Percentiles rank a stretch among this genome's conserved stretches.
These are phyloP conservation scores for Grammomys dolichurus DNA, from an alignment of 2,113 vertebrate species.

Conservation along the genomic window DNA sequence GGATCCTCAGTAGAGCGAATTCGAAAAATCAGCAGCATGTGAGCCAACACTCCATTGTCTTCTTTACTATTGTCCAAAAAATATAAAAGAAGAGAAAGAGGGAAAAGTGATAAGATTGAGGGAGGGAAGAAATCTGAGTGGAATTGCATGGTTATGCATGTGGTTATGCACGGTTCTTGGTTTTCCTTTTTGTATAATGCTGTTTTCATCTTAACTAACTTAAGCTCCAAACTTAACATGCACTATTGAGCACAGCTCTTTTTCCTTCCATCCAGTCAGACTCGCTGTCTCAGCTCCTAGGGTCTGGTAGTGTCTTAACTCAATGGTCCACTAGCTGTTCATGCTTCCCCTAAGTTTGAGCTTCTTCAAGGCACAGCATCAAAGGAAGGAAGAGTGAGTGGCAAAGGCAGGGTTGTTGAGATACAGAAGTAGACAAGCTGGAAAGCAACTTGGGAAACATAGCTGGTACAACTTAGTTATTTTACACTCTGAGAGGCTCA, in stretches of 20 bases:
- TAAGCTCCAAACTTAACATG: neutral
- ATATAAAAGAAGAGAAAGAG: neutral
- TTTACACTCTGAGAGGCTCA: neutral
- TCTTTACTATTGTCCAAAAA: conserved; percentile 66
- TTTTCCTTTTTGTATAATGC: neutral
- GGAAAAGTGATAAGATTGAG: neutral
- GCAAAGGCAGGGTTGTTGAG: neutral
- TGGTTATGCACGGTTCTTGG: neutral
- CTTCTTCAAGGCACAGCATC: neutral
- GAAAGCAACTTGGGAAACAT: neutral
- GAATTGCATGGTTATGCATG: neutral
- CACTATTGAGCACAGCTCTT: neutral
- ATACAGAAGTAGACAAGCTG: neutral
- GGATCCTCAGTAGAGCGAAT: conserved; percentile 74
- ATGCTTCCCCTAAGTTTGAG: neutral
- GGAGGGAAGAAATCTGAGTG: neutral
- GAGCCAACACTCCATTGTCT: conserved; percentile 66
- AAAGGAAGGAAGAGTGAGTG: neutral
- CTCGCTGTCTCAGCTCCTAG: neutral
- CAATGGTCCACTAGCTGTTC: neutral
- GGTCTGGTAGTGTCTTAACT: neutral
- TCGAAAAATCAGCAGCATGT: conserved; percentile 81
- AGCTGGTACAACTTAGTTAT: neutral
- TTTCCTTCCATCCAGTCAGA: neutral
- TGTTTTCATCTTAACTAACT: neutral